These are phyloP conservation scores for Coenonympha arcania DNA, from an alignment of 2,888 invertebrate genomes.

Conservation along the genomic window DNA sequence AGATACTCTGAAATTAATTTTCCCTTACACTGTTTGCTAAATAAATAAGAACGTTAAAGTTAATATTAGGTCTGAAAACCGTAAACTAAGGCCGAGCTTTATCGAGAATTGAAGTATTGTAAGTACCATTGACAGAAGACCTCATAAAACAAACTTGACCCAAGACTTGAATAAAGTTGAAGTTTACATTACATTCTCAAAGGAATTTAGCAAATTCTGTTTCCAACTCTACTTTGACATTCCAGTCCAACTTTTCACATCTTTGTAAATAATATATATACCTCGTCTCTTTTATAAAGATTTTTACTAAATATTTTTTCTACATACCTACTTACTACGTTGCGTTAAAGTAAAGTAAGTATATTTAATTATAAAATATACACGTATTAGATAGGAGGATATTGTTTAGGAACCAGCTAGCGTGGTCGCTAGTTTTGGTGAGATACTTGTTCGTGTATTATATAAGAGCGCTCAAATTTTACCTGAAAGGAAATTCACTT, in stretches of 20 bases:
- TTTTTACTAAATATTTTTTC: background rate
- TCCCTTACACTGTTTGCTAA: too few relatives aligned
- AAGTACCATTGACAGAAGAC: background rate
- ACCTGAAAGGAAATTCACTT: conserved; percentile 3
- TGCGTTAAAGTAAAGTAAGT: too few relatives aligned
- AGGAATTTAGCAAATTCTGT: conserved; percentile 3
- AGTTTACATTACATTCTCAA: conserved; percentile 5
- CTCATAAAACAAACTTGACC: background rate
- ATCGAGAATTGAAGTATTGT: too few relatives aligned
- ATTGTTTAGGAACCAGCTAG: too few relatives aligned
- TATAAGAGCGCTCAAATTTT: background rate
- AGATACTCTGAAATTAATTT: too few relatives aligned
- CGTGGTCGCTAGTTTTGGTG: background rate
- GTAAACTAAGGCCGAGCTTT: too few relatives aligned
- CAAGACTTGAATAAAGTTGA: conserved; percentile 1
- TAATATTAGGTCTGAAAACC: too few relatives aligned
- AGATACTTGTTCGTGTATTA: background rate
- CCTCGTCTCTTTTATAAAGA: background rate
- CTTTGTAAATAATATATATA: background rate
- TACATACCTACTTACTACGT: too few relatives aligned
- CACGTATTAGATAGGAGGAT: too few relatives aligned
- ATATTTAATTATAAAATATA: background rate
- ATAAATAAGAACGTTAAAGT: too few relatives aligned
- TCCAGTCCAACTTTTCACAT: background rate
- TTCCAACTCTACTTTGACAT: background rate